Conservation (phyloP, 2,888 invertebrate genomes). For the Limnephilus marmoratus region DNA sequence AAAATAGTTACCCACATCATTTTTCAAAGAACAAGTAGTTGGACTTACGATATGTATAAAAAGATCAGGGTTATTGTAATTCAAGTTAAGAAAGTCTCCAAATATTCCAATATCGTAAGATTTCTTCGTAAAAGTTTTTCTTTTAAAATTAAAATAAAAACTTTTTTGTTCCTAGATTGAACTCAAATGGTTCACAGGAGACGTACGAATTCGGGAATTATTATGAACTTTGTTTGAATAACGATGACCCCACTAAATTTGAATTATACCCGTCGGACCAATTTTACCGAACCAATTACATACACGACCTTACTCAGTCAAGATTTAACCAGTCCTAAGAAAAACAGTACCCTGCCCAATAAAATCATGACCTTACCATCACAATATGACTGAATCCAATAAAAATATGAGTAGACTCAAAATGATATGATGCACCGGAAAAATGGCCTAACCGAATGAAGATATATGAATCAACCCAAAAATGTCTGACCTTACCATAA, state of each 20-base stretch:
- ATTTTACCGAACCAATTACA: neutral
- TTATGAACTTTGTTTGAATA: neutral
- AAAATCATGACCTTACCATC: neutral
- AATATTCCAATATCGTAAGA: no score
- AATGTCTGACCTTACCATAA: neutral
- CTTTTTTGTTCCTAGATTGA: neutral
- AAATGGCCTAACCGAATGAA: neutral
- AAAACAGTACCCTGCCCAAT: neutral
- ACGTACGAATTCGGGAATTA: neutral
- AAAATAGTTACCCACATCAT: no score
- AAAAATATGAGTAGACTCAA: neutral
- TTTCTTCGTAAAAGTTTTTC: neutral
- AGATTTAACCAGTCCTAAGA: neutral
- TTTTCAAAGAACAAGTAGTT: no score
- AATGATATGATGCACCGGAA: no score
- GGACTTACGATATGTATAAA: no score
- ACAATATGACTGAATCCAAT: no score
- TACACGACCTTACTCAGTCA: neutral
- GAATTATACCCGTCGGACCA: neutral
- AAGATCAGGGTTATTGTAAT: no score
- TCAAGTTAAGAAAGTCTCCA: no score
- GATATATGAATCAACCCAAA: neutral
- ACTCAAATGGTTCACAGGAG: neutral
- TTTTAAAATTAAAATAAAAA: neutral
- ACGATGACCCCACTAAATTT: neutral